Percentiles rank a stretch among this genome's conserved stretches.
Evolutionary conservation across 2,797 vertebrate genomes (phyloP).

Genomic region (Loris lydekkerianus): DNA sequence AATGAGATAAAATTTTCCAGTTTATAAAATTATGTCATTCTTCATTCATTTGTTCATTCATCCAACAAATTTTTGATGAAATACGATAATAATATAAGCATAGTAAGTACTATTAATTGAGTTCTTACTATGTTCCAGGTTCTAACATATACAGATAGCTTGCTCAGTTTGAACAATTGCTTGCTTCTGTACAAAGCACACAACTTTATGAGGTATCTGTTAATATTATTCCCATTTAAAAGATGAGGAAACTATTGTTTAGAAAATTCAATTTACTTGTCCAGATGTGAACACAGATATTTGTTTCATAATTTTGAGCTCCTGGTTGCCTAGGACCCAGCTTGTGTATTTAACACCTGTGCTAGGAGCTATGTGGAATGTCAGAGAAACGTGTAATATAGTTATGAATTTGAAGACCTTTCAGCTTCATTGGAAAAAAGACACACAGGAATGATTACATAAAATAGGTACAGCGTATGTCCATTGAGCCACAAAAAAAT

Average conservation of each 20-base stretch:
- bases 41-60: constrained; percentile 9
- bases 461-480: background rate
- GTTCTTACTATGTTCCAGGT: background rate
- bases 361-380: background rate
- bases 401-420: background rate
- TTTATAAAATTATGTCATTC: constrained; percentile 2
- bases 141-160: background rate
- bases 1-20: background rate
- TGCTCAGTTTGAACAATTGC: background rate
- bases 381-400: constrained; percentile 1
- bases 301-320: constrained; percentile 38
- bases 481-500: background rate
- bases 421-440: background rate
- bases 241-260: constrained; percentile 26
- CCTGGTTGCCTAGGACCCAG: background rate
- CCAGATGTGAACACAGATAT: background rate
- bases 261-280: constrained; percentile 28
- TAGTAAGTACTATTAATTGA: background rate
- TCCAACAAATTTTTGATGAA: background rate
- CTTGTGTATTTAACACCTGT: background rate
- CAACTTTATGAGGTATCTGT: background rate
- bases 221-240: constrained; percentile 39
- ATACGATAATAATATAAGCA: background rate
- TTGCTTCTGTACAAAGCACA: background rate
- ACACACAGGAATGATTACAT: background rate